Evolutionary conservation across 2,888 invertebrate species (phyloP), one percentile per base, ranked within the genome.

Genomic region (Diarsia mendica): DNA sequence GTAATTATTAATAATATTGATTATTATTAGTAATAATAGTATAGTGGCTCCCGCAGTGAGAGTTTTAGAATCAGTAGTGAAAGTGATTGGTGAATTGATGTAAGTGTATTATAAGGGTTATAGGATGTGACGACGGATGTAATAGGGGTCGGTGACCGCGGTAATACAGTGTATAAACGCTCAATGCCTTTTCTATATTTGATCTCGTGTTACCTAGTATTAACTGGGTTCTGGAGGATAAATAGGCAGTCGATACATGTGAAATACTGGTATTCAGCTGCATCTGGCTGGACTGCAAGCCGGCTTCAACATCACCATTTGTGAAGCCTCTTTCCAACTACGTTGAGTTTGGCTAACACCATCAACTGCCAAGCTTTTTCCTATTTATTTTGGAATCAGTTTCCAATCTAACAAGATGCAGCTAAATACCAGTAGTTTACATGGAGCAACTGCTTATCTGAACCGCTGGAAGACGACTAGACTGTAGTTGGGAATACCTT

Each of bases 21-120:
- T 79, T 66, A 83, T 78, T 81, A 81, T 76, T 83, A 78, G 79
- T 77, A 78, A 84, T 64, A 75, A 39, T 66, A 77, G 72, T 71
- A 66, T 28, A 28, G 58, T 65, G 71, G 5, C 28, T 44, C 13
- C 33, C 46, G 11, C 63, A 85, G 87, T 84, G 83, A 76, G 44
- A 82, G 79, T 80, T 65, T 73, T 73, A 60, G 8, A 58, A 9
- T 60, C 65, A 23, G 65, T 75, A 70, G 70, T 73, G 10, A 71
- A 68, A 82, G 82, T 82, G 75, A 72, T 60, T 60, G 18, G 8
- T 33, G 28, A 46, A 60, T 60, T 65, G 10, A 77, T 11, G 80
- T 85, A 74, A 77, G 72, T 82, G 33, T 39, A 0, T 4, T 18
- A 11, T 39, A 8, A 18, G 2, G n/a, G n/a, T n/a, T n/a, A n/a